Percentiles rank a stretch among this genome's conserved stretches.
Evolutionary conservation across 2,797 vertebrate genomes (phyloP).

Genomic region (Paguma larvata): DNA sequence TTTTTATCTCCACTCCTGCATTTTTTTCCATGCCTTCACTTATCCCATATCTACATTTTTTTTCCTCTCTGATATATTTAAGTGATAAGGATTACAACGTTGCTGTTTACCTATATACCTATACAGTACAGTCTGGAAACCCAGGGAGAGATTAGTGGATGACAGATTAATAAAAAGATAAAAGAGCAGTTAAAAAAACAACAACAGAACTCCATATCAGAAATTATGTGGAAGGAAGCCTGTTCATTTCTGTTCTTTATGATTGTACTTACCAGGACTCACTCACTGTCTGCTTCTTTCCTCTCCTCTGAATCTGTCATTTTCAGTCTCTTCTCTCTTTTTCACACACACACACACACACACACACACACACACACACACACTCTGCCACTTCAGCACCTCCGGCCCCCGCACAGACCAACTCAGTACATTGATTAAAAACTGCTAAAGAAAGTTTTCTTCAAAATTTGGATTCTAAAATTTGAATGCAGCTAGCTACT

Average conservation of each 20-base stretch:
- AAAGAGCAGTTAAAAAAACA: background rate
- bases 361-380: background rate
- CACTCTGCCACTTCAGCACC: background rate
- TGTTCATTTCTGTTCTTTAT: background rate
- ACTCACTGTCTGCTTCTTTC: background rate
- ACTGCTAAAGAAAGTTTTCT: background rate
- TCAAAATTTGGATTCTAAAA: constrained; percentile 2
- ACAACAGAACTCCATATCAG: background rate
- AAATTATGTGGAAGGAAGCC: background rate
- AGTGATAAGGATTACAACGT: background rate
- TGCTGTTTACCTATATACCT: background rate
- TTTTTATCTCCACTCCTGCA: background rate
- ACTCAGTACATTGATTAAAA: background rate
- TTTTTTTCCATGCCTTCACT: background rate
- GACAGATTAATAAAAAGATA: background rate
- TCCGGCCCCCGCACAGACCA: background rate
- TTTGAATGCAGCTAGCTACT: background rate
- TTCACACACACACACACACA: background rate
- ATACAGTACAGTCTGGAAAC: background rate
- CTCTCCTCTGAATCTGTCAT: background rate
- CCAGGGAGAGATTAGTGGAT: background rate
- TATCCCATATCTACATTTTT: background rate
- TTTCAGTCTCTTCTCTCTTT: background rate
- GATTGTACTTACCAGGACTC: background rate
- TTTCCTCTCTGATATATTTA: background rate